Evolutionary conservation across 2,113 vertebrate species (phyloP), one percentile per base, ranked within the genome.

Genomic region (Silurus meridionalis): DNA sequence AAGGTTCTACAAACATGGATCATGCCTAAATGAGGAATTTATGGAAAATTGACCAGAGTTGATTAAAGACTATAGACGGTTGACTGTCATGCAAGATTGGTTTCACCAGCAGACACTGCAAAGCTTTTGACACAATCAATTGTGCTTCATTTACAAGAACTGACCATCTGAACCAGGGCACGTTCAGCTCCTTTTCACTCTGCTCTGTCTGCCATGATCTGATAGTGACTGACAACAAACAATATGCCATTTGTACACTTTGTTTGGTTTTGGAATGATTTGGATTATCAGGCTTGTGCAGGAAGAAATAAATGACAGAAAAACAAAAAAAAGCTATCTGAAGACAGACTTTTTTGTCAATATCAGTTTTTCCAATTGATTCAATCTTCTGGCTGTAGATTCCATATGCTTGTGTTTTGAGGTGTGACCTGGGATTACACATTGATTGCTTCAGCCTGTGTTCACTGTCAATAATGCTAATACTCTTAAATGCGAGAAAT

Each of bases 381-480:
- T 25, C 74, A 67, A 6, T 53, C 52, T 28, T 79, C 61, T 85
- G 52, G 19, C 61, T 46, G 61, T 37, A 55, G 17, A 80, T 85
- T 80, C 13, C 57, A 61, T 25, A 48, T 57, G 21, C 60, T 25
- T 37, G 52, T 79, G n/a, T 78, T 55, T 50, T 23, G 60, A 57
- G 23, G 69, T 58, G 61, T 79, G 63, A 80, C 84, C 52, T 58
- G 84, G 52, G 75, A 85, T 85, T 80, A 67, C 15, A 19, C 75
- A 58, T 58, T 74, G 83, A 84, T 84, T 85, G 61, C n/a, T 85
- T 85, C 52, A 60, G 52, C 28, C 63, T 79, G 66, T 17, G 63
- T 55, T 74, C 48, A 50, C 46, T 84, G 78, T 89, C 85, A 89
- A 83, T 87, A 89, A 89, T 89, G 83, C 83, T 83, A 89, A 87